Base-by-base conservation (phyloP, 2,797 vertebrate genomes). In the Anguilla marmorata region DNA sequence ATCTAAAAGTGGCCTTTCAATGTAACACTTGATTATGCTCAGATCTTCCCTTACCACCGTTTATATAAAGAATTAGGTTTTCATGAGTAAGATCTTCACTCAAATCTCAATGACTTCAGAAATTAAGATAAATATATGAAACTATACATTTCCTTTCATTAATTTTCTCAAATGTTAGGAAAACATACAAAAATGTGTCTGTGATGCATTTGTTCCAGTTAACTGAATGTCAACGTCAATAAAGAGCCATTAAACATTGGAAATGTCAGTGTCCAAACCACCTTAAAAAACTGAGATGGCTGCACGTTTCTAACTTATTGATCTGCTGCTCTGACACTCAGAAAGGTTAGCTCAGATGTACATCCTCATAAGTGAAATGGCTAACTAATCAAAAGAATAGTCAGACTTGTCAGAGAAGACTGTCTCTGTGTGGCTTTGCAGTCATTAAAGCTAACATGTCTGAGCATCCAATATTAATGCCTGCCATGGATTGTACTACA, bases 211-310 rank as follows among this genome's bases (percentile, higher is more conserved):
- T 48, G 16, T 41, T 37, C 50, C 16, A 79, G 37, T 41, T n/a
- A 48, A 82, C 24, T 9, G 24, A 82, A 82, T 16, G 11, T 45
- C 16, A 79, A 45, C 2, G 45, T 82, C 21, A 80, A 37, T 21
- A 37, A 41, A 1, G 37, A 41, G 33, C 3, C 21, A 50, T 82
- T 48, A 50, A 50, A 48, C 6, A 8, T 9, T 48, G 21, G 16
- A n/a, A 7, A 50, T n/a, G 2, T 24, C 3, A 56, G 82, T 72
- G 63, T 86, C 48, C 84, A 89, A 91, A 90, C 91, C 87, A 91
- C 91, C 90, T 92, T 93, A 92, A 92, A 82, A 88, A 86, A 37
- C 48, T 69, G 52, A 74, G 83, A 89, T 87, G 88, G 87, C 48
- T 87, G 80, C 83, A 91, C 21, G 87, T 79, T 86, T 50, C 56